Percentiles rank a stretch among this genome's conserved stretches.
Evolutionary conservation across 2,888 invertebrate species (phyloP).

Genomic region (Noctua pronuba): DNA sequence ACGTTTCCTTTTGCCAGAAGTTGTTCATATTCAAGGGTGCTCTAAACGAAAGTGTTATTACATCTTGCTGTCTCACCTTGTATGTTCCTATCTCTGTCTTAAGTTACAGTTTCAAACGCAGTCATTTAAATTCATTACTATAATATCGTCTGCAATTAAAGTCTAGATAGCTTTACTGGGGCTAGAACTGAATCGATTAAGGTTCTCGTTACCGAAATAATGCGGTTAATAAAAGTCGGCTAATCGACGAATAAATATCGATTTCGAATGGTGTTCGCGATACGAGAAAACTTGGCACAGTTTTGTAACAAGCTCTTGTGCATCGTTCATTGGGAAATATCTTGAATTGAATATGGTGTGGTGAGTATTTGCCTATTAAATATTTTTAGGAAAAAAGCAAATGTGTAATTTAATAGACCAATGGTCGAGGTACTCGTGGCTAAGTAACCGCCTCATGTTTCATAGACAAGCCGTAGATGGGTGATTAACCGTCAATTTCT

Average conservation of each 20-base stretch:
- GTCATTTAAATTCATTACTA: constrained; percentile 29
- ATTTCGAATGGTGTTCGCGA: constrained; percentile 41
- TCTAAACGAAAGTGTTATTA: constrained; percentile 16
- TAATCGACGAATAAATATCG: constrained; percentile 64
- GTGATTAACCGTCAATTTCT: neutral
- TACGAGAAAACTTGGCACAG: constrained; percentile 45
- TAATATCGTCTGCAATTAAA: constrained; percentile 33
- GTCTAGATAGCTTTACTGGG: constrained; percentile 34
- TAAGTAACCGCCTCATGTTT: too few species aligned
- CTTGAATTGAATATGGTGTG: constrained; percentile 12
- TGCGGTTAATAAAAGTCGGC: constrained; percentile 50
- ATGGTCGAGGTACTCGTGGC: neutral
- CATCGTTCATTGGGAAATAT: constrained; percentile 41
- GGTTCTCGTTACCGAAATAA: constrained; percentile 56
- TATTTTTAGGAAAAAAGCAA: neutral
- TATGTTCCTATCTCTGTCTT: constrained; percentile 13
- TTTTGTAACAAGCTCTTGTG: constrained; percentile 16
- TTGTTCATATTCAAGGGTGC: neutral
- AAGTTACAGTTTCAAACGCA: constrained; percentile 16
- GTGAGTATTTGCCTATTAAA: neutral
- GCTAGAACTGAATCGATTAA: constrained; percentile 39
- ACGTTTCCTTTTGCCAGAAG: neutral
- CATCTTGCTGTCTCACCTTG: neutral
- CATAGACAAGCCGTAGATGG: neutral
- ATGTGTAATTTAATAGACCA: neutral